A percentile compares a stretch with the other conserved stretches of the same genome.
Evolutionary conservation across 2,888 invertebrate genomes (phyloP).

Genomic region (Thalpophila matura): DNA sequence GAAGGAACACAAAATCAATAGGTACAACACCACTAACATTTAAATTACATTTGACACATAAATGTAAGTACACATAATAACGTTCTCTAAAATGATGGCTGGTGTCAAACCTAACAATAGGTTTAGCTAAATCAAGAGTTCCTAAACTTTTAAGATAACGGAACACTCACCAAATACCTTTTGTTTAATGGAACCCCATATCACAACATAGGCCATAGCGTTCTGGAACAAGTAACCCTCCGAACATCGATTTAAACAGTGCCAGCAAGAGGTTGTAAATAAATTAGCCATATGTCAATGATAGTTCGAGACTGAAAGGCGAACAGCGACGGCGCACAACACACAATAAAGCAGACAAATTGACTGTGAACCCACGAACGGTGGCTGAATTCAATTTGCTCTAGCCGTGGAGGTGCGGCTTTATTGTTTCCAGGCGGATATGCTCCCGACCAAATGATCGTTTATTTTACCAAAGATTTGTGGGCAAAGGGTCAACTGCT

Average conservation of each 20-base stretch:
- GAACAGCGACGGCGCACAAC: constrained; percentile 72
- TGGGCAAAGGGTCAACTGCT: constrained; percentile 22
- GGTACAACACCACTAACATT: constrained; percentile 64
- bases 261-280: constrained; percentile 63
- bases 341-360: constrained; percentile 87
- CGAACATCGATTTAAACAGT: constrained; percentile 10
- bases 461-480: constrained; percentile 60
- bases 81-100: constrained; percentile 35
- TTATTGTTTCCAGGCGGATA: constrained; percentile 83
- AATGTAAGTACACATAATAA: constrained; percentile 24
- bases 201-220: too few relatives aligned
- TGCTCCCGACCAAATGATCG: constrained; percentile 66
- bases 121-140: constrained; percentile 46
- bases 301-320: constrained; percentile 69
- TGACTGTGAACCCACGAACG: constrained; percentile 81
- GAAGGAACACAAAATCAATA: constrained; percentile 68
- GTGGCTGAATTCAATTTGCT: constrained; percentile 79
- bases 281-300: constrained; percentile 61
- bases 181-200: too few relatives aligned
- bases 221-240: constrained; percentile 23
- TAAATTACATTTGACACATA: constrained; percentile 52
- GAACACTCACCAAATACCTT: too few relatives aligned
- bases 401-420: constrained; percentile 77
- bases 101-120: constrained; percentile 54
- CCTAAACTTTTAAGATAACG: too few relatives aligned